Evolutionary conservation across 2,797 vertebrate genomes (phyloP).

Genomic region (Lophius americanus): DNA sequence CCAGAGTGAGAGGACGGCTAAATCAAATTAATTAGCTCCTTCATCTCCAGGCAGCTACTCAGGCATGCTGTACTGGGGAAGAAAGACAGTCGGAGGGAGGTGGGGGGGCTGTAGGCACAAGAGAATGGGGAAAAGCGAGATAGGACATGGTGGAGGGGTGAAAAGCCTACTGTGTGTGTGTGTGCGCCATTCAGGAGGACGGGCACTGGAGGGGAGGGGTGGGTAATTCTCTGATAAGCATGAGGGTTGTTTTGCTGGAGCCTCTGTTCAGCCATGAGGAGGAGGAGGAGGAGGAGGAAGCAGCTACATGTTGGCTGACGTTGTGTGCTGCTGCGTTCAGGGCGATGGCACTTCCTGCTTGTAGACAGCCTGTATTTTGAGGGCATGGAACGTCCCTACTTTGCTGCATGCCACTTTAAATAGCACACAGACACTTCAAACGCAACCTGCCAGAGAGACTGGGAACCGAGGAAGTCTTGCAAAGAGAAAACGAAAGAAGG

Average conservation of each 20-base stretch:
- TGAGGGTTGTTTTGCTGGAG: conserved; percentile 78
- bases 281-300: conserved; percentile 60
- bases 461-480: conserved; percentile 22
- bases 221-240: conserved; percentile 81
- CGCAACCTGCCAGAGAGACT: conserved; percentile 55
- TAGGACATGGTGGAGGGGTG: conserved; percentile 71
- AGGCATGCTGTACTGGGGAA: conserved; percentile 78
- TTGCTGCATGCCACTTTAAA: conserved; percentile 74
- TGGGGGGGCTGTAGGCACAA: conserved; percentile 34
- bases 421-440: conserved; percentile 67
- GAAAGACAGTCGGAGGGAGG: conserved; percentile 48
- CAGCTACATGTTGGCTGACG: conserved; percentile 61
- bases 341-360: conserved; percentile 78
- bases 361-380: conserved; percentile 72
- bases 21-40: conserved; percentile 90
- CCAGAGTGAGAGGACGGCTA: conserved; percentile 79
- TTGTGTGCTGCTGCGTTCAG: conserved; percentile 55
- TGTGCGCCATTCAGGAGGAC: conserved; percentile 73
- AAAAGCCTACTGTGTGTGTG: conserved; percentile 68
- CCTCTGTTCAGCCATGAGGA: conserved; percentile 60
- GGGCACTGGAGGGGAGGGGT: conserved; percentile 61
- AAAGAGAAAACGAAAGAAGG: conserved; percentile 15
- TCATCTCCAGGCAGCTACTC: conserved; percentile 85
- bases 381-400: conserved; percentile 67
- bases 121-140: conserved; percentile 68